phyloP scores from a whole-genome alignment of 2,113 vertebrate species.

The Pardalotus punctatus region DNA sequence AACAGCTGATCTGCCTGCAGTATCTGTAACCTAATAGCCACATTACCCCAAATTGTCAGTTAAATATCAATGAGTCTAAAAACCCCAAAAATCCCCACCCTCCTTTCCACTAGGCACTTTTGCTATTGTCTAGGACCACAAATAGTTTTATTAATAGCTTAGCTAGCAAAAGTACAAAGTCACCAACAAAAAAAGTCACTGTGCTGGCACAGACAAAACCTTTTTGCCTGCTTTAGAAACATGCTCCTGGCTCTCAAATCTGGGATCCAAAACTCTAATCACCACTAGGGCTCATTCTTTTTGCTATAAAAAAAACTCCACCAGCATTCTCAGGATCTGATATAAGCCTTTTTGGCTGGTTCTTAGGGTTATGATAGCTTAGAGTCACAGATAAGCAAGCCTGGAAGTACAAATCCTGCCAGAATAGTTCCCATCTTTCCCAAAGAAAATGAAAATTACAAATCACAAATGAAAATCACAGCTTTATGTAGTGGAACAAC shows the following conservation, averaged over 20 bases:
- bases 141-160: constrained; percentile 35
- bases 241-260: neutral
- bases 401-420: neutral
- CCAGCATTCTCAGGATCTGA: constrained; percentile 1
- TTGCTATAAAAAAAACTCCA: neutral
- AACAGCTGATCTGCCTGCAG: neutral
- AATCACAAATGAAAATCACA: neutral
- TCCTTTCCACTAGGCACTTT: constrained; percentile 3
- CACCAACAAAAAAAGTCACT: neutral
- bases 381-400: constrained; percentile 25
- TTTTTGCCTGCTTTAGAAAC: neutral
- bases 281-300: neutral
- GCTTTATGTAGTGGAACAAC: constrained; percentile 1
- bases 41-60: neutral
- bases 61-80: neutral
- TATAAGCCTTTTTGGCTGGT: neutral
- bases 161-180: constrained; percentile 43
- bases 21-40: neutral
- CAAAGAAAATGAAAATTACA: too few species aligned
- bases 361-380: neutral
- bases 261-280: neutral
- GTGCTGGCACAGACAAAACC: neutral
- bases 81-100: neutral
- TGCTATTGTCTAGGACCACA: constrained; percentile 49
- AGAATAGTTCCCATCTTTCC: neutral